These are phyloP conservation scores for Egretta garzetta DNA, from an alignment of 2,113 vertebrate species.

Conservation along the genomic window DNA sequence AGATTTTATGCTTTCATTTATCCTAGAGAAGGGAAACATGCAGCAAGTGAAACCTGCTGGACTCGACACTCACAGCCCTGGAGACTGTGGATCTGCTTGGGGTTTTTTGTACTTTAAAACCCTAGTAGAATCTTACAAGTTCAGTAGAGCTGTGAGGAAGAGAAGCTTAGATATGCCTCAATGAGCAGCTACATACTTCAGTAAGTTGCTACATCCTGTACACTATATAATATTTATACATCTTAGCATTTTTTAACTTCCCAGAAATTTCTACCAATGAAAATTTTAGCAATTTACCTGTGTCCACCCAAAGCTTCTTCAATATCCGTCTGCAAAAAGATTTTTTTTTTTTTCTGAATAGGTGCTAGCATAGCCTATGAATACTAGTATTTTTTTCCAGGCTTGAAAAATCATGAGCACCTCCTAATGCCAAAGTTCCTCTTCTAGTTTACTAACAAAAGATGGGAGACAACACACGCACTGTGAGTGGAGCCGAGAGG, in stretches of 20 bases:
- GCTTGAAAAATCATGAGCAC: not conserved
- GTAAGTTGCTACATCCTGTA: slow-evolving; percentile 15
- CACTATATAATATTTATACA: not conserved
- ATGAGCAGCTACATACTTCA: not conserved
- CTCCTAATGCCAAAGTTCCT: not conserved
- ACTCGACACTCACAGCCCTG: not conserved
- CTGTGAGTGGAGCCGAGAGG: rapidly evolving
- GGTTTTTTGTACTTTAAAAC: not conserved
- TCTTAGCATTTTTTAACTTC: slow-evolving; percentile 18
- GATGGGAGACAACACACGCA: not conserved
- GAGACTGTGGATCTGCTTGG: not conserved
- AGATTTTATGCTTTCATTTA: not conserved
- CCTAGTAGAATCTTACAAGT: not conserved
- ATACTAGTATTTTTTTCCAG: not conserved
- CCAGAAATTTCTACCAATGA: not conserved
- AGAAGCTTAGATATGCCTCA: not conserved
- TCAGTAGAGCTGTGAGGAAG: not conserved
- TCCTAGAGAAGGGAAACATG: not conserved
- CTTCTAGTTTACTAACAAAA: not conserved
- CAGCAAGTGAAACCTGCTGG: not conserved
- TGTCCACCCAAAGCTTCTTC: not conserved
- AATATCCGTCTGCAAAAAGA: not conserved
- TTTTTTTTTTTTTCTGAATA: not conserved
- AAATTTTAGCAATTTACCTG: not conserved
- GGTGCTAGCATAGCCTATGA: not conserved